Percentiles rank a stretch among this genome's conserved stretches.
Evolutionary conservation across 2,888 invertebrate species (phyloP).

Genomic region (Periphyllus acericola): DNA sequence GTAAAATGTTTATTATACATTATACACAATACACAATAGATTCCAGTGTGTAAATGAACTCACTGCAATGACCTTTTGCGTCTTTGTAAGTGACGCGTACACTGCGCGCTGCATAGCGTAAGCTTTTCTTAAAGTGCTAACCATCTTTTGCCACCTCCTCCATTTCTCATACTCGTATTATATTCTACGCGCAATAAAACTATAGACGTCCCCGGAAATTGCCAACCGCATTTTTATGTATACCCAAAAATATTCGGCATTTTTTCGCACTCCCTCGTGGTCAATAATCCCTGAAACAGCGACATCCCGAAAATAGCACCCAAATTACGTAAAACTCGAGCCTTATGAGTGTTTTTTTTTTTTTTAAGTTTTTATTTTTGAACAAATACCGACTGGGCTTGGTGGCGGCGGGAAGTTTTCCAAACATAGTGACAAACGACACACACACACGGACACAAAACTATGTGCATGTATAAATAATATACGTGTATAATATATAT

Average conservation of each 20-base stretch:
- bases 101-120: background rate
- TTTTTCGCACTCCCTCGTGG: background rate
- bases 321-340: background rate
- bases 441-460: conserved; percentile 27
- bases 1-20: background rate
- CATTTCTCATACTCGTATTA: background rate
- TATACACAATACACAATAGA: background rate
- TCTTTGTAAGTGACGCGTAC: background rate
- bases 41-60: background rate
- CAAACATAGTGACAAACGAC: conserved; percentile 21
- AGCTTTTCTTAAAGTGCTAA: background rate
- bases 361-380: background rate
- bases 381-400: background rate
- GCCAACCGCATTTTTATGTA: background rate
- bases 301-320: background rate
- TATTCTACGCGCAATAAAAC: background rate
- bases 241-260: background rate
- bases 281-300: background rate
- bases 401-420: background rate
- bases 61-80: background rate
- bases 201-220: background rate
- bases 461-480: background rate
- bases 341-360: background rate
- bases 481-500: background rate
- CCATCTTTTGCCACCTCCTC: background rate